These are phyloP conservation scores for Resseliella maxima DNA, from an alignment of 2,888 invertebrate genomes.

Conservation along the genomic window DNA sequence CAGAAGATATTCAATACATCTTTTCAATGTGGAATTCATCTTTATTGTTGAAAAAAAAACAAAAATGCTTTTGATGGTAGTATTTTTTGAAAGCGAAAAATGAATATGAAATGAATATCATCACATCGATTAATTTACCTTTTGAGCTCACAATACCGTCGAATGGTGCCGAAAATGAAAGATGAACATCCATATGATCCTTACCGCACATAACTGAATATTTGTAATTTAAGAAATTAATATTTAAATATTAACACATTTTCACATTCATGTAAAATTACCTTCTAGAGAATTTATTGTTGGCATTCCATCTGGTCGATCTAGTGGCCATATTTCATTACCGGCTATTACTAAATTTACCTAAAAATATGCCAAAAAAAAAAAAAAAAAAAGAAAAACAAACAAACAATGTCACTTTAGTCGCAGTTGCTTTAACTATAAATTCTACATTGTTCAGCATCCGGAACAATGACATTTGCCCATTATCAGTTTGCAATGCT, in stretches of 20 bases:
- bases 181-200: slow-evolving; percentile 94
- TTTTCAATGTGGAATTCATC: no score
- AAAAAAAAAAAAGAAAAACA: background rate
- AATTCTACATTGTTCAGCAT: background rate
- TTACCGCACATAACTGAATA: slow-evolving; percentile 90
- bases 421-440: background rate
- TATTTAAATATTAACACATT: background rate
- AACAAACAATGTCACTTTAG: background rate
- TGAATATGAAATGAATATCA: slow-evolving; percentile 55
- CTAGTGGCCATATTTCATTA: slow-evolving; percentile 88
- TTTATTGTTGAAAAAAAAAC: no score
- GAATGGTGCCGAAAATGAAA: slow-evolving; percentile 91
- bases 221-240: background rate
- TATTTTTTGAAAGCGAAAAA: slow-evolving; percentile 56
- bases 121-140: slow-evolving; percentile 70
- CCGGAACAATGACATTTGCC: background rate
- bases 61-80: no score
- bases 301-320: slow-evolving; percentile 89
- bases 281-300: slow-evolving; percentile 86
- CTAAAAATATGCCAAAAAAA: slow-evolving; percentile 62
- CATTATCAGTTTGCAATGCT: background rate
- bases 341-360: slow-evolving; percentile 70
- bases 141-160: slow-evolving; percentile 93
- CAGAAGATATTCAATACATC: no score
- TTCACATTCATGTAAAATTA: background rate